Percentiles rank a stretch among this genome's conserved stretches.
Evolutionary conservation across 2,888 invertebrate genomes (phyloP).

Genomic region (Cheilosia vulpina): DNA sequence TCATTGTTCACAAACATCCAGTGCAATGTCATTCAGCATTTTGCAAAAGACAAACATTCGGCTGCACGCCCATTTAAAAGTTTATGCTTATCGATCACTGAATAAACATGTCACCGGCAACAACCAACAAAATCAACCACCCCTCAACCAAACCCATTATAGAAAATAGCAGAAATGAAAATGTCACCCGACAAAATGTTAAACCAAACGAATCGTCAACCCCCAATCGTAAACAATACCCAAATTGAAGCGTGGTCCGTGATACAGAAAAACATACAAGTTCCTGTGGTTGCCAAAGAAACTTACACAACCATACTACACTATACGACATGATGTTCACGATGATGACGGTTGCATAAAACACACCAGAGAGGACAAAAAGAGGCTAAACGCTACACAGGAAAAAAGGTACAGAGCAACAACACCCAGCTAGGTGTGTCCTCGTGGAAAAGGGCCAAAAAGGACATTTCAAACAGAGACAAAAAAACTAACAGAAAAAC

Average conservation of each 20-base stretch:
- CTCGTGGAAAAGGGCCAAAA: conserved; percentile 57
- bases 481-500: conserved; percentile 65
- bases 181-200: conserved; percentile 66
- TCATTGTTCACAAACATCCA: conserved; percentile 9
- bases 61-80: conserved; percentile 64
- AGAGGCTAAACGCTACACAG: conserved; percentile 51
- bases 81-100: conserved; percentile 63
- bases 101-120: conserved; percentile 57
- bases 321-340: conserved; percentile 60
- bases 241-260: conserved; percentile 59
- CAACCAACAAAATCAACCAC: not conserved
- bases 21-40: conserved; percentile 16
- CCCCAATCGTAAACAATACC: conserved; percentile 68
- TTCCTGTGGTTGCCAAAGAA: conserved; percentile 57
- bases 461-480: conserved; percentile 22
- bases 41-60: conserved; percentile 31
- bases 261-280: conserved; percentile 34
- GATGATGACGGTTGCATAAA: conserved; percentile 72
- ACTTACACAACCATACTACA: conserved; percentile 42
- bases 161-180: conserved; percentile 55
- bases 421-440: conserved; percentile 68
- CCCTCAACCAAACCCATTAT: conserved; percentile 15
- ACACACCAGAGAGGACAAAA: conserved; percentile 49
- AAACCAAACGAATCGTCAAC: conserved; percentile 59
- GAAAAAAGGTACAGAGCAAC: conserved; percentile 32